phyloP scores from a whole-genome alignment of 92 coral and sea anemone species.

The Porites evermanni region DNA sequence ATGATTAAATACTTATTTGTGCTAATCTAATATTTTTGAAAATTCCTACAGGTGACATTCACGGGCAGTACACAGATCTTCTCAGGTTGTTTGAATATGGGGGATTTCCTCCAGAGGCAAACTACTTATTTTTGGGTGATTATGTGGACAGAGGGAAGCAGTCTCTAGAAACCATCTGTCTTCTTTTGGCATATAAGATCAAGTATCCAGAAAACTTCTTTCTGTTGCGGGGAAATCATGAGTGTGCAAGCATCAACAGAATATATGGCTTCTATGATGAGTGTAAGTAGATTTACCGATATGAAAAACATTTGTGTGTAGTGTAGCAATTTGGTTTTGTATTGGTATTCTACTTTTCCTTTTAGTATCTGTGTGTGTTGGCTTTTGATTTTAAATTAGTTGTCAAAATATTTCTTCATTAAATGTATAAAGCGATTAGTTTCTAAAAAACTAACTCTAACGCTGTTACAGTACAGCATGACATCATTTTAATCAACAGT shows the following conservation, averaged over 20 bases:
- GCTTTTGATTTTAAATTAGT: no score
- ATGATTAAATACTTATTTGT: no score
- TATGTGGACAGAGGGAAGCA: slow-evolving; percentile 99
- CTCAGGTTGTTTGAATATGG: slow-evolving; percentile 98
- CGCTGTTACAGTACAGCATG: no score
- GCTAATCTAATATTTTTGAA: neutral
- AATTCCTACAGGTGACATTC: slow-evolving; percentile 87
- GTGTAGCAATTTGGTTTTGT: no score
- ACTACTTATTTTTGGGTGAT: slow-evolving; percentile 96
- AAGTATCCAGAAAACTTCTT: slow-evolving; percentile 99
- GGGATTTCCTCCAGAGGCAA: slow-evolving; percentile 99
- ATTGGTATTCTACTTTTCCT: no score
- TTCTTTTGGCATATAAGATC: slow-evolving; percentile 95
- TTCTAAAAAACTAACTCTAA: no score
- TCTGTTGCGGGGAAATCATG: slow-evolving; percentile 98
- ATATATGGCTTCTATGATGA: slow-evolving; percentile 99
- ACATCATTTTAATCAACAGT: no score
- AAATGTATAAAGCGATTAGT: no score
- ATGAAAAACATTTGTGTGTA: no score
- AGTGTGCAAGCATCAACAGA: slow-evolving; percentile 99
- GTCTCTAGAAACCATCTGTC: slow-evolving; percentile 97
- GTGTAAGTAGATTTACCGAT: slow-evolving; percentile 70
- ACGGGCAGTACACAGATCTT: slow-evolving; percentile 99
- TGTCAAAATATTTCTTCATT: no score
- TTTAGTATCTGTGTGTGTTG: no score